Evolutionary conservation across 2,113 vertebrate genomes (phyloP), one percentile per base, ranked within the genome.

Genomic region (Tapirus terrestris): DNA sequence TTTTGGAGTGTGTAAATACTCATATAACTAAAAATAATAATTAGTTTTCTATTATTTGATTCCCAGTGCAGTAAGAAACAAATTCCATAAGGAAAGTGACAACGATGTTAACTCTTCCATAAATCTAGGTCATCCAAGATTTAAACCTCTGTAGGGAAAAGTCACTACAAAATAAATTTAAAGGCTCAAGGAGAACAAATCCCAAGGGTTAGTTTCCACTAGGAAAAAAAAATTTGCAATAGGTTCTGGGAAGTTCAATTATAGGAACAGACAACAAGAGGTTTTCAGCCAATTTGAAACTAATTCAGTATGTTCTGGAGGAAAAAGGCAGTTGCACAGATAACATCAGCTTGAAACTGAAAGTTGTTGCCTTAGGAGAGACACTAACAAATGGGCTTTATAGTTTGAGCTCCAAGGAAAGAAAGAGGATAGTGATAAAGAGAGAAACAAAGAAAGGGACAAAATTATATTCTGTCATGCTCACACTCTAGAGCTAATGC

Each of bases 231-330:
- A 94, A 75, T 70, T 68, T 75, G 67, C 45, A 25, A 29, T 83
- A n/a, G 36, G 33, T 96, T 98, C 92, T 96, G 85, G 96, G 79
- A 97, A 96, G 82, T 97, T 97, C 96, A 97, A 96, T 98, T 97
- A 98, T 93, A 94, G 43, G 20, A 97, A 95, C 39, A 98, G 68
- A 97, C 93, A 98, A 91, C 89, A 93, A 96, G 91, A 97, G 51
- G 23, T 93, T 97, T 97, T 89, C 91, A 97, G 89, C 68, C 96
- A 96, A 97, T 96, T 91, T 94, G 93, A 96, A 97, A 94, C 93
- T 96, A 96, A 98, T 97, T 97, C 77, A 93, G 25, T 83, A 89
- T 92, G 91, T 76, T 98, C 83, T 80, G 58, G 63, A 87, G 43
- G 43, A 77, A 96, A 97, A 94, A 94, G 68, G 63, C 93, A 95